Conservation (phyloP, 2,888 invertebrate species). For the Odontothrips loti region DNA sequence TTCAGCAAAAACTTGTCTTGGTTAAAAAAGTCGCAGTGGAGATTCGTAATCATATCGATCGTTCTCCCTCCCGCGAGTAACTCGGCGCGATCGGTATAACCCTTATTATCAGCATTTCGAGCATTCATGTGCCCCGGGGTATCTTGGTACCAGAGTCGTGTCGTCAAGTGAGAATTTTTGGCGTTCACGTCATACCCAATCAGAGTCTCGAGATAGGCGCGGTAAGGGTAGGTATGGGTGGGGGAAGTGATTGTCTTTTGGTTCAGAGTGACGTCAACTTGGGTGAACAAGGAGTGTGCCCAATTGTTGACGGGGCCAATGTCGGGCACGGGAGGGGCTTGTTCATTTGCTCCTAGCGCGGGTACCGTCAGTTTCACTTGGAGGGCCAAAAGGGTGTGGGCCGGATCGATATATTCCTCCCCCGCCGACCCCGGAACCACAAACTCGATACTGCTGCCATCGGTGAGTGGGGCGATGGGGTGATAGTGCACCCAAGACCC, state of each 20-base stretch:
- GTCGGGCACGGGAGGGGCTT: not conserved
- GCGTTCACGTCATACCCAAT: conserved; percentile 37
- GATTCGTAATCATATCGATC: conserved; percentile 34
- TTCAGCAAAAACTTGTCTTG: conserved; percentile 39
- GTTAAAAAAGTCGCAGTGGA: conserved; percentile 39
- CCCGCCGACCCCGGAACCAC: conserved; percentile 38
- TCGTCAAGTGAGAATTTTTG: conserved; percentile 38
- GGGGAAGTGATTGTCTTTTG: conserved; percentile 40
- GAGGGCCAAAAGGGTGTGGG: not conserved
- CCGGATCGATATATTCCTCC: conserved; percentile 33
- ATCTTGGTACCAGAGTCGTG: conserved; percentile 36
- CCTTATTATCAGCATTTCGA: not conserved
- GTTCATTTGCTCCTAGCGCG: not conserved
- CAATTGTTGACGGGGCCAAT: conserved; percentile 39
- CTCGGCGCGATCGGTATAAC: conserved; percentile 29
- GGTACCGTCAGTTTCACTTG: not conserved
- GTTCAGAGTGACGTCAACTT: conserved; percentile 40
- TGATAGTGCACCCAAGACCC: conserved; percentile 39
- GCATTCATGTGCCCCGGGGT: conserved; percentile 34
- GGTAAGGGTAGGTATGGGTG: conserved; percentile 40
- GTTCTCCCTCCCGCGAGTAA: conserved; percentile 7
- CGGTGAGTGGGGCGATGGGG: conserved; percentile 38
- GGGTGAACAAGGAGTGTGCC: conserved; percentile 39
- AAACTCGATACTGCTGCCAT: conserved; percentile 40
- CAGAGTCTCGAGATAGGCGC: conserved; percentile 40